Evolutionary conservation across 1,140 invertebrate species (phyloP).

Genomic region (Lepidurus packardi): DNA sequence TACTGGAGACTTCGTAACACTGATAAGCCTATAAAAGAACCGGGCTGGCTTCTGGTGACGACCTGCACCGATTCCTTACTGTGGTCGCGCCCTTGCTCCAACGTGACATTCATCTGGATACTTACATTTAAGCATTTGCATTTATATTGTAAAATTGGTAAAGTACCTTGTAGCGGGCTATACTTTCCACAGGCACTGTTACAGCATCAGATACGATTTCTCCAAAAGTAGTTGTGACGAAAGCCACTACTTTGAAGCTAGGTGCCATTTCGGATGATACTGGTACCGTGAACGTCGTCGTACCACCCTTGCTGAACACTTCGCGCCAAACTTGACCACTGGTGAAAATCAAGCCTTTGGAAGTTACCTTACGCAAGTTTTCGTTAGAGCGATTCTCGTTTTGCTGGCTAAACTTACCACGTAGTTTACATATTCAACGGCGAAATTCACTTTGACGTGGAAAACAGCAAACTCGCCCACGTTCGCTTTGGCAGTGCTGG

Average conservation of each 20-base stretch:
- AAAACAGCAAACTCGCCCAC: constrained; percentile 49
- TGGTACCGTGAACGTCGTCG: constrained; percentile 47
- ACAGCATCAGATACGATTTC: constrained; percentile 53
- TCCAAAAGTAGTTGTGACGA: constrained; percentile 45
- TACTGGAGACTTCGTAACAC: constrained; percentile 42
- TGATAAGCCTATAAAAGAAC: constrained; percentile 46
- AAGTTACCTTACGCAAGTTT: constrained; percentile 35
- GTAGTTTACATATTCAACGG: constrained; percentile 46
- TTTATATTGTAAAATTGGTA: background rate
- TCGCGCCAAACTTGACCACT: constrained; percentile 7
- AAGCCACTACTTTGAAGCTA: constrained; percentile 53
- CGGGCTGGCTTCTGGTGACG: constrained; percentile 42
- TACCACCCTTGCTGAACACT: constrained; percentile 37
- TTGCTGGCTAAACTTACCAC: constrained; percentile 42
- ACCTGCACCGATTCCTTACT: constrained; percentile 45
- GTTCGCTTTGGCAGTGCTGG: constrained; percentile 41
- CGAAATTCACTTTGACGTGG: constrained; percentile 48
- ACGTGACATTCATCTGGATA: constrained; percentile 39
- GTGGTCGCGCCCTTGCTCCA: constrained; percentile 48
- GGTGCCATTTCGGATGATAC: constrained; percentile 55
- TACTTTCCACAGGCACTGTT: constrained; percentile 53
- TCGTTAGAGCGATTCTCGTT: constrained; percentile 35
- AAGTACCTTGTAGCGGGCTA: constrained; percentile 48
- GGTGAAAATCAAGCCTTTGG: constrained; percentile 1
- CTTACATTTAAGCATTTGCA: background rate